Conservation (phyloP, 2,888 invertebrate species). For the Drosophila nigricruria region DNA sequence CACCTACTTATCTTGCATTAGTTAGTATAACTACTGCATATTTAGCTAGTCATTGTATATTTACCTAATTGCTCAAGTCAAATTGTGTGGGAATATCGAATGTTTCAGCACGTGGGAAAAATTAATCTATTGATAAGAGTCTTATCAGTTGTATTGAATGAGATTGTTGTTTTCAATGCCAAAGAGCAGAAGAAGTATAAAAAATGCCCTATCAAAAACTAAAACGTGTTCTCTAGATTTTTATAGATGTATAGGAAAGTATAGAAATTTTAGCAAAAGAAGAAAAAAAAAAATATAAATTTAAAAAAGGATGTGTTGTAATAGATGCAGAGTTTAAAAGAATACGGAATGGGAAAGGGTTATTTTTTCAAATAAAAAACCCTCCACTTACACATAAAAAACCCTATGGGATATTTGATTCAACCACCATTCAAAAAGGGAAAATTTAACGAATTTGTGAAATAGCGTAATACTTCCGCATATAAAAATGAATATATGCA, state of each 20-base stretch:
- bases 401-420: no score
- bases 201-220: not conserved
- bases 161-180: slow-evolving; percentile 43
- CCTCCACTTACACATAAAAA: not conserved
- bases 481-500: not conserved
- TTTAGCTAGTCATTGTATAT: slow-evolving; percentile 2
- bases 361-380: not conserved
- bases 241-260: not conserved
- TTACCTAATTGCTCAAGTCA: not conserved
- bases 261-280: not conserved
- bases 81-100: slow-evolving; percentile 12
- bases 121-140: slow-evolving; percentile 49
- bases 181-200: not conserved
- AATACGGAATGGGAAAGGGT: not conserved
- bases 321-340: not conserved
- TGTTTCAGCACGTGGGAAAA: slow-evolving; percentile 30
- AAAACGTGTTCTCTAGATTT: not conserved
- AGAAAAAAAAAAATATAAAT: not conserved
- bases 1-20: not conserved
- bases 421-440: not conserved
- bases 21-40: not conserved
- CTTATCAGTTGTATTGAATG: slow-evolving; percentile 39
- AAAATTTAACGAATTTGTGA: not conserved
- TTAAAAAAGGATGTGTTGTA: not conserved
- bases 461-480: not conserved